Evolutionary conservation across 2,888 invertebrate genomes (phyloP), one percentile per base, ranked within the genome.

Genomic region (Odontocolon sp.): DNA sequence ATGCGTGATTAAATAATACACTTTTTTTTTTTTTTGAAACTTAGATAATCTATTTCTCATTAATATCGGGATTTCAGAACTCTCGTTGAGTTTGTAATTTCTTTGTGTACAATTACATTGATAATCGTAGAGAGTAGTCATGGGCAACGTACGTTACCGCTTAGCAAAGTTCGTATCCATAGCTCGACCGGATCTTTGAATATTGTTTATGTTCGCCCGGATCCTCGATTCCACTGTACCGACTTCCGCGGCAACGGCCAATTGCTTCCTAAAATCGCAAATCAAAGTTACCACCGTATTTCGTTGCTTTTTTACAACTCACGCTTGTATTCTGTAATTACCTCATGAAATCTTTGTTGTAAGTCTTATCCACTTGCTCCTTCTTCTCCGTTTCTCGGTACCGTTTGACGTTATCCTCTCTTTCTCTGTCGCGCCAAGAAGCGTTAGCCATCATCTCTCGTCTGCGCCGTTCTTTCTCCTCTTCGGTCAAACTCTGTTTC

Each of bases 401-500:
- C 66, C 91, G 91, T 56, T 92, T 93, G 2, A 95, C 93, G 76
- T 93, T 93, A 45, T 91, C 91, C 6, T 93, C 93, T 36, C 95
- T 92, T 89, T 95, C 93, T 38, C 91, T 91, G 86, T 95, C 95
- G 0, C 95, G 92, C 92, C 93, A 93, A 0, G 91, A 90, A 0
- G 97, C 98, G 87, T 97, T 96, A 6, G 93, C 92, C 92, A 95
- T 94, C 98, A 98, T 98, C 90, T 96, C 96, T 56, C 91, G 92
- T 47, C 95, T 92, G 42, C 93, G 92, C 71, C 91, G 92, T 86
- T 97, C 95, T 82, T 94, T 94, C 85, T 96, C 96, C 77, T 92
- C 92, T 66, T 93, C 93, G 9, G 92, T 92, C 3, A 94, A 87
- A 79, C 88, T 90, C 73, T 89, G 86, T 79, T 82, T 83, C 67